Base-by-base conservation (phyloP, 2,888 invertebrate species). In the Epistrophe grossulariae region DNA sequence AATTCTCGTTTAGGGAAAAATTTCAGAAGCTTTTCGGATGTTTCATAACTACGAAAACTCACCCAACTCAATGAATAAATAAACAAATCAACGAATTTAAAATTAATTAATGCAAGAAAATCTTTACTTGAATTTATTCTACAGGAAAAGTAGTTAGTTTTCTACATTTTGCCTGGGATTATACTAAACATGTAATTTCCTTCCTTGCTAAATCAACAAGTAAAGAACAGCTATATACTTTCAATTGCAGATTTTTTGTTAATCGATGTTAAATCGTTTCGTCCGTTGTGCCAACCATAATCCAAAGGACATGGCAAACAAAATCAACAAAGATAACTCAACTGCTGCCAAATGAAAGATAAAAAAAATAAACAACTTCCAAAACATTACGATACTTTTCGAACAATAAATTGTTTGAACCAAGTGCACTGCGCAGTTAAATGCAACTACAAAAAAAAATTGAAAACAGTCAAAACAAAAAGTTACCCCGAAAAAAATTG, bases 351-450 rank as follows among this genome's bases (percentile, higher is more conserved):
- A 40, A 31, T 43, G 15, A 4, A 60, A 5, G 28, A 40, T 45
- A 31, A 48, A 31, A 48, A 45, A 48, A 66, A 38, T n/a, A 40
- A 72, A 72, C 40, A 68, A 73, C n/a, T 7, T 52, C 31, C 40
- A 17, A 52, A 82, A 82, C 79, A 79, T 83, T 87, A 87, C 76
- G 87, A 83, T 68, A 68, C 76, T 59, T 76, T 83, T 79, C 10
- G 60, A 62, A 76, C 87, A 83, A 87, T 87, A 87, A 87, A 87
- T 87, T 87, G 87, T 71, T 83, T 68, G 66, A 74, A 66, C 87
- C 82, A 83, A 87, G 87, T 87, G 82, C 79, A 82, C 76, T 66
- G 66, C 74, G 6, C 79, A 17, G 13, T 13, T 48, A 40, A 40
- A 40, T 4, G 4, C 19, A 40, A 62, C 8, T 11, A 17, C 19